Conservation (phyloP, 2,888 invertebrate species). For the Phlogophora meticulosa region DNA sequence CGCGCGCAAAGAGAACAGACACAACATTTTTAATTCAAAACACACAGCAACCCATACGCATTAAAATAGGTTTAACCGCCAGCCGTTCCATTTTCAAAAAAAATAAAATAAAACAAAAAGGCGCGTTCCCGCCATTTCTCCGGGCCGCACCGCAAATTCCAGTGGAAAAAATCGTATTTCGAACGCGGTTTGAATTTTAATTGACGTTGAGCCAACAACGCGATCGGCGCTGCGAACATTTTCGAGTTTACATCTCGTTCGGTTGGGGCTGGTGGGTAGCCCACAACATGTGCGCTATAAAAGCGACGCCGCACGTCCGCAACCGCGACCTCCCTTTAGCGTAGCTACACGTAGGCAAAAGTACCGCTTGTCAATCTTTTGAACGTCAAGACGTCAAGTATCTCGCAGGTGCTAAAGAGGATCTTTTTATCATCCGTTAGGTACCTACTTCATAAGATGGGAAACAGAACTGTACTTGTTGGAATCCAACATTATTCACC, state of each 20-base stretch:
- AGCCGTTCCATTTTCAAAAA: constrained; percentile 89
- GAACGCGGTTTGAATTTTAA: constrained; percentile 92
- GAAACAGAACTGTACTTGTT: neutral
- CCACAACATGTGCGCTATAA: constrained; percentile 82
- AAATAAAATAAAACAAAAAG: constrained; percentile 90
- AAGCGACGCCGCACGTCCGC: constrained; percentile 79
- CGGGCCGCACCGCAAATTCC: constrained; percentile 89
- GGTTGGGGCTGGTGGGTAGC: constrained; percentile 73
- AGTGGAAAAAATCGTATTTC: constrained; percentile 91
- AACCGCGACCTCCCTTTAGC: constrained; percentile 63
- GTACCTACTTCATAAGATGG: neutral
- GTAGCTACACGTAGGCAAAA: constrained; percentile 33
- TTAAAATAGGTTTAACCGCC: constrained; percentile 91
- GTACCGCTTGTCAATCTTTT: constrained; percentile 57
- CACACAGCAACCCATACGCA: constrained; percentile 89
- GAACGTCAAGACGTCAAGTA: constrained; percentile 22
- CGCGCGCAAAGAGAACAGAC: constrained; percentile 74
- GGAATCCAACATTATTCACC: constrained; percentile 1
- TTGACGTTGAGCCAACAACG: constrained; percentile 87
- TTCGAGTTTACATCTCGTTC: constrained; percentile 82
- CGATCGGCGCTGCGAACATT: constrained; percentile 81
- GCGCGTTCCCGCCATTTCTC: constrained; percentile 89
- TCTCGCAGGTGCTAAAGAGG: constrained; percentile 21
- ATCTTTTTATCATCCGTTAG: constrained; percentile 23
- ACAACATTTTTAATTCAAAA: constrained; percentile 89